Percentiles rank a stretch among this genome's conserved stretches.
Evolutionary conservation across 23 tunicate species (phyloP).

Genomic region (Trididemnum nubilum): DNA sequence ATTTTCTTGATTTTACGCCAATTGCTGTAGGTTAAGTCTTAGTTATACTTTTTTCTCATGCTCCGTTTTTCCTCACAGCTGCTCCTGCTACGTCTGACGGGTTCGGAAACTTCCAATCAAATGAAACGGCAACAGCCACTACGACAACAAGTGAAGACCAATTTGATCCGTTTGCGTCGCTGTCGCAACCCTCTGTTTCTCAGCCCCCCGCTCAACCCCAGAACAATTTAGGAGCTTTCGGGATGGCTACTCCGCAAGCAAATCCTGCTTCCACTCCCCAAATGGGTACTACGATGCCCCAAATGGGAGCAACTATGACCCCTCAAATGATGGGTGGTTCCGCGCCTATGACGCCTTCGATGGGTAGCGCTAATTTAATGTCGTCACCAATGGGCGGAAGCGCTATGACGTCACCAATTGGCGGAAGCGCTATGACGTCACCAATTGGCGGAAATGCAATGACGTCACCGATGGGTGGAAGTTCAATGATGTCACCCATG

Average conservation of each 20-base stretch:
- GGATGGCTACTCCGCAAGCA: constrained; percentile 1
- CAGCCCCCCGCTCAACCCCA: neutral
- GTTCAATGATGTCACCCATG: neutral
- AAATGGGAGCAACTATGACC: constrained; percentile 5
- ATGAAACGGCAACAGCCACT: constrained; percentile 23
- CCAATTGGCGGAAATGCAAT: neutral
- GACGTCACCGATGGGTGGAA: constrained; percentile 9
- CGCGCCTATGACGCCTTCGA: neutral
- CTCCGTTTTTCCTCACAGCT: too few relatives aligned
- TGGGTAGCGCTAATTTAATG: constrained; percentile 15
- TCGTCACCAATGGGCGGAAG: neutral
- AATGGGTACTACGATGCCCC: neutral
- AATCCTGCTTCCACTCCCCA: neutral
- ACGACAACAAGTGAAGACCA: constrained; percentile 15
- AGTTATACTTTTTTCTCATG: too few relatives aligned
- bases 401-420: constrained; percentile 11
- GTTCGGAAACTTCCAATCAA: constrained; percentile 48
- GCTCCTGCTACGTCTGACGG: too few relatives aligned
- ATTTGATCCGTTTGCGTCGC: constrained; percentile 75
- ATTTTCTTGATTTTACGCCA: too few relatives aligned
- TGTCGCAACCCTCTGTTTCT: constrained; percentile 36
- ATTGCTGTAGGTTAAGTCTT: too few relatives aligned
- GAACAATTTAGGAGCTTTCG: neutral
- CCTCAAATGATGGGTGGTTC: constrained; percentile 14
- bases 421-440: constrained; percentile 1